These are phyloP conservation scores for Temnothorax rugatulus DNA, from an alignment of 2,888 invertebrate species.

Conservation along the genomic window DNA sequence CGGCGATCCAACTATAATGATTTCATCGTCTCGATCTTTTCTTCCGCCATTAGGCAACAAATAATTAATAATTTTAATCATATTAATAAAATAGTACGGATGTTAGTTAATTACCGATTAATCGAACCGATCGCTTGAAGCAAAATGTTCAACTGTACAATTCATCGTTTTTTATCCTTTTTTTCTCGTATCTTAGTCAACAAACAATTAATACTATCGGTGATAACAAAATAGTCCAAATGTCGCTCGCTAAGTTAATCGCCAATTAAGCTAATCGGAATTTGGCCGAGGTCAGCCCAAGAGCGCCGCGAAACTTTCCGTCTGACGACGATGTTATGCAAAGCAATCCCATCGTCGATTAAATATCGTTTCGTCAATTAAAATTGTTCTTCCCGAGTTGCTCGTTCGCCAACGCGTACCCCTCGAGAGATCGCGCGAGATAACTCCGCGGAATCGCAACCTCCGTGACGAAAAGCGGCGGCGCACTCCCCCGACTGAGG, in stretches of 20 bases:
- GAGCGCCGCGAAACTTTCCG: background rate
- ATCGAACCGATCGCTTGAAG: background rate
- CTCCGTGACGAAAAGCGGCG: background rate
- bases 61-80: background rate
- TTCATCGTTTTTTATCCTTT: background rate
- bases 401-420: background rate
- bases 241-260: background rate
- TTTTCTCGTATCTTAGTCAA: background rate
- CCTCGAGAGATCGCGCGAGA: background rate
- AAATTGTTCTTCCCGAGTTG: background rate
- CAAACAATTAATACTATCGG: background rate
- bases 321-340: background rate
- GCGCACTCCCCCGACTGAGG: constrained; percentile 3
- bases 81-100: background rate
- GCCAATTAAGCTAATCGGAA: too few relatives aligned
- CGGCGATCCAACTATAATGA: background rate
- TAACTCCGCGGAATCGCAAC: background rate
- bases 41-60: background rate
- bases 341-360: too few relatives aligned
- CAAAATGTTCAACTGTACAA: background rate
- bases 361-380: background rate
- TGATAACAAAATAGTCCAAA: background rate
- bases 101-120: background rate
- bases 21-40: background rate
- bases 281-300: background rate